Base-by-base conservation (phyloP, 2,113 vertebrate species). In the Tursiops truncatus region DNA sequence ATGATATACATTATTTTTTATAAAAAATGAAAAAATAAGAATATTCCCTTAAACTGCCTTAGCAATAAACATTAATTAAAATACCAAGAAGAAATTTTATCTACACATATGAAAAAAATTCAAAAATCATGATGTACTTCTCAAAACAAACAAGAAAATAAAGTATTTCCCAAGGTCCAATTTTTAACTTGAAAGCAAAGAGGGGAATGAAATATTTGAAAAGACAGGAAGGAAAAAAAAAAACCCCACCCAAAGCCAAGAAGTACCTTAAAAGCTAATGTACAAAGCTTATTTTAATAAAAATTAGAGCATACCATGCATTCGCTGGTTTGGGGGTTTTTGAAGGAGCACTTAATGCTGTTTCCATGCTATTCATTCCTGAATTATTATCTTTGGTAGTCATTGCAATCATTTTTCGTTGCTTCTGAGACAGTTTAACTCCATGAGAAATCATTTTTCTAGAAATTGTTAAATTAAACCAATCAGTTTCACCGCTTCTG, bases 321-420 rank as follows among this genome's bases (percentile, higher is more conserved):
- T 98, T 99, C 7, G 94, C 98, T 76, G 99, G 98, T 97, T 99
- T 99, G 91, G 98, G 96, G n/a, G 98, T 97, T 97, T 99, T 99
- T 0, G 85, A 94, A 89, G 98, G 98, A 95, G 98, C 74, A 8
- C 98, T 88, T 98, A 98, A 98, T 96, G 97, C 96, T 56, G 98
- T 98, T 91, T 99, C 99, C 5, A 41, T 76, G 96, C 71, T 98
- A 91, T 70, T 97, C n/a, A 60, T 85, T 97, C 97, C 95, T 95
- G 98, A 94, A 89, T 86, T 98, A 80, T 98, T 98, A 91, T 99
- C 99, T 98, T 99, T 99, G 94, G 97, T 99, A 95, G 99, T 99
- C 99, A 99, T 97, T 79, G 99, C 99, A 97, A 99, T 99, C 99
- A 99, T 99, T 98, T 99, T 99, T 97, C 99, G 99, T 98, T 99